These are phyloP conservation scores for Austrofundulus limnaeus DNA, from an alignment of 2,113 vertebrate genomes.

Conservation along the genomic window DNA sequence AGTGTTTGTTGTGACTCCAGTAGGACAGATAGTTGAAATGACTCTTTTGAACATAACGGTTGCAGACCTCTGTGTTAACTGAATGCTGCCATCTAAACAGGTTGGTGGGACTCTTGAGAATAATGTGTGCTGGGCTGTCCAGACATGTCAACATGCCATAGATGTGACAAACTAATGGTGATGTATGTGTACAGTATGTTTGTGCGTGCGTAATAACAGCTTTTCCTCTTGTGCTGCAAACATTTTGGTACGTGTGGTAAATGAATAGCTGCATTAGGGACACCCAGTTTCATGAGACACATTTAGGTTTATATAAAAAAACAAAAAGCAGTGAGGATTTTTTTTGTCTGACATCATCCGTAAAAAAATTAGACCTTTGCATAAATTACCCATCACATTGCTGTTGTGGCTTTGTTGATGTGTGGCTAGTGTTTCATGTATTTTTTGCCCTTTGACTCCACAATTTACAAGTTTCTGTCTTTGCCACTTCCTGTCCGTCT, in stretches of 20 bases:
- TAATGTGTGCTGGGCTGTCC: conserved; percentile 27
- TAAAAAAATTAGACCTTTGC: background rate
- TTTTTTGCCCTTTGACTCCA: background rate
- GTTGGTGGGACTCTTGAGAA: conserved; percentile 22
- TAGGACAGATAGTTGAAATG: too few species aligned
- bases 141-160: conserved; percentile 48
- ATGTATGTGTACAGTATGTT: conserved; percentile 53
- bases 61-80: background rate
- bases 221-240: conserved; percentile 9
- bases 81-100: conserved; percentile 6
- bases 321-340: background rate
- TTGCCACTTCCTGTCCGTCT: conserved; percentile 9
- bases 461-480: background rate
- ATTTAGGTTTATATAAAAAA: background rate
- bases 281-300: background rate
- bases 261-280: conserved; percentile 53
- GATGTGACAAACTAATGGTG: conserved; percentile 53
- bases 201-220: conserved; percentile 40
- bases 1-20: too few species aligned
- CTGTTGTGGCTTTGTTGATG: background rate
- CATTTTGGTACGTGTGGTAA: conserved; percentile 17
- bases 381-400: background rate
- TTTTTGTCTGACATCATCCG: background rate
- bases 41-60: too few species aligned
- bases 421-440: too few species aligned